Evolutionary conservation across 2,113 vertebrate genomes (phyloP), one percentile per base, ranked within the genome.

Genomic region (Gopherus evgoodei): DNA sequence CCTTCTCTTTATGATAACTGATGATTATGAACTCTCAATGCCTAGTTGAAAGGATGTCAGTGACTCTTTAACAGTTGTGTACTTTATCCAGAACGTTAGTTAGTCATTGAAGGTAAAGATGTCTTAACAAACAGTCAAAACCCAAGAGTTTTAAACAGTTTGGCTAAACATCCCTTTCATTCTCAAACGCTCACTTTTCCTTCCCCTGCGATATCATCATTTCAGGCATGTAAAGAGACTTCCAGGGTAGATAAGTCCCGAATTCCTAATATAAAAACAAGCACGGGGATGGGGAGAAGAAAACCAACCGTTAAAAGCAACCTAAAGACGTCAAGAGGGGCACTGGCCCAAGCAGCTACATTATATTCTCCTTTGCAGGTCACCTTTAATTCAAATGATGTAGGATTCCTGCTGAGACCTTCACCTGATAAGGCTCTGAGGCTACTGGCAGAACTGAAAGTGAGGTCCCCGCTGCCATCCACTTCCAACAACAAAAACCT

Each of bases 401-500:
- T 8, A 79, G 44, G 38, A 31, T 12, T 79, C 47, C 76, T 79
- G 42, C 76, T 47, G 22, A 79, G 76, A 49, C 42, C 2, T 79
- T 27, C 27, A 44, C 42, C 42, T 49, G 42, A 16, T 79, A 17
- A 13, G 42, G 42, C 62, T 21, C 35, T n/a, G 35, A 19, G 8
- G n/a, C 17, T 11, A 72, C 8, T 22, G 19, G 19, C n/a, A 38
- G 8, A 72, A 72, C n/a, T 38, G 65, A 72, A 38, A n/a, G n/a
- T 17, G 65, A 72, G 35, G 35, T 54, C 17, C 21, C 8, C 4
- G 4, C 17, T 10, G n/a, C 35, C 35, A 19, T 72, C 65, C 9
- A 57, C 57, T 91, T 81, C 49, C 42, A 88, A 87, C 88, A 90
- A 85, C 16, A 79, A 88, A 93, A 94, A 17, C 72, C 49, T 53